Conservation (phyloP, 1,140 invertebrate genomes). For the Camponotus pennsylvanicus region DNA sequence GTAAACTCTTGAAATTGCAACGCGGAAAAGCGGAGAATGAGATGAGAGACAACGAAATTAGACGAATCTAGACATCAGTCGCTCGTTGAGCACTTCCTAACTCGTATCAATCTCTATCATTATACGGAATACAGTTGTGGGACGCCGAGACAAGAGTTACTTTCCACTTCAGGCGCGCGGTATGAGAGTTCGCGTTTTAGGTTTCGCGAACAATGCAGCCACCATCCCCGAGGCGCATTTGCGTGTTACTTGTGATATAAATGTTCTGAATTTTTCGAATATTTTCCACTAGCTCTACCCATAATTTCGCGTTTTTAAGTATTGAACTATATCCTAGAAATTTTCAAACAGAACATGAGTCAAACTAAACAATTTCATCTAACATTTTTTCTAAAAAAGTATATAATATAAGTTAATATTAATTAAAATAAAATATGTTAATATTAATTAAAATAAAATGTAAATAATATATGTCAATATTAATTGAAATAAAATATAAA, state of each 20-base stretch:
- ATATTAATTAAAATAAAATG: too few species aligned
- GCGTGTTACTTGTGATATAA: slow-evolving; percentile 15
- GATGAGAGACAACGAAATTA: slow-evolving; percentile 58
- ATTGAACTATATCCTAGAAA: background rate
- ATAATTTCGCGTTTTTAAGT: slow-evolving; percentile 26
- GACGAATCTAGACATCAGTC: slow-evolving; percentile 27
- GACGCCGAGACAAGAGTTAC: slow-evolving; percentile 30
- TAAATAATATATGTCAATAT: background rate
- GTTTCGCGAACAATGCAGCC: slow-evolving; percentile 38
- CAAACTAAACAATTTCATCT: background rate
- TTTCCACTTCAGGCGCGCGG: slow-evolving; percentile 40
- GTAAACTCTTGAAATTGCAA: background rate
- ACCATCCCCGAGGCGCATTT: slow-evolving; percentile 8
- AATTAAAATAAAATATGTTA: too few species aligned
- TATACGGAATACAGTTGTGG: background rate
- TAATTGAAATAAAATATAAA: background rate
- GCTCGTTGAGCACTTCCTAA: slow-evolving; percentile 53
- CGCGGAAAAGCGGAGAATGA: slow-evolving; percentile 27
- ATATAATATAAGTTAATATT: background rate
- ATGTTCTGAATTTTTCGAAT: slow-evolving; percentile 30
- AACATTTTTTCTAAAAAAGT: background rate
- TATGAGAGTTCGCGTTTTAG: slow-evolving; percentile 32
- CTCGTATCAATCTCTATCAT: slow-evolving; percentile 69
- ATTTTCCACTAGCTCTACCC: background rate
- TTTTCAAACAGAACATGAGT: background rate